phyloP scores from a whole-genome alignment of 2,797 vertebrate genomes.

The Denticeps clupeoides region DNA sequence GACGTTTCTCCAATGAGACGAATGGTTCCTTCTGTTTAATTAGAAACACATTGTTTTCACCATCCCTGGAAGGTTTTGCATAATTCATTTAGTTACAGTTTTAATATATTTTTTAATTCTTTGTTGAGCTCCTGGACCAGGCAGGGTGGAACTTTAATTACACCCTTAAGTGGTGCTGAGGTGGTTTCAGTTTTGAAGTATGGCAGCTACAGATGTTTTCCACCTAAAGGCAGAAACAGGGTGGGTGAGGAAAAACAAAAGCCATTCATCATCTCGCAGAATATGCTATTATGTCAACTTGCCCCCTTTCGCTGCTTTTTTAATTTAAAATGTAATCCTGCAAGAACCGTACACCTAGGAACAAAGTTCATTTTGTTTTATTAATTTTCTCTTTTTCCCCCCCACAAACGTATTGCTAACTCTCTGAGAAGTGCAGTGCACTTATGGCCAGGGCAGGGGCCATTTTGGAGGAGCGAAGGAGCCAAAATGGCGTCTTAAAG shows the following conservation, averaged over 20 bases:
- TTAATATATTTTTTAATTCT: conserved; percentile 15
- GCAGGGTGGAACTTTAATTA: conserved; percentile 30
- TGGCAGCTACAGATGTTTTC: conserved; percentile 17
- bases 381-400: conserved; percentile 5
- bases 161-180: conserved; percentile 16
- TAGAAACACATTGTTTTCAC: not conserved
- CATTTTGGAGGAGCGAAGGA: conserved; percentile 29
- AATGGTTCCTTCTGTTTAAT: conserved; percentile 7
- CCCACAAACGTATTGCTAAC: too few relatives aligned
- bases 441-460: conserved; percentile 3
- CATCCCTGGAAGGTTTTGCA: conserved; percentile 16
- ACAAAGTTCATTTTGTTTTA: not conserved
- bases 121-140: conserved; percentile 11
- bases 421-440: not conserved
- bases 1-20: not conserved
- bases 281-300: conserved; percentile 9
- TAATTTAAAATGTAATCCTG: conserved; percentile 13
- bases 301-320: not conserved
- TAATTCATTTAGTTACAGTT: conserved; percentile 28
- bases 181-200: conserved; percentile 17
- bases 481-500: conserved; percentile 44
- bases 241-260: conserved; percentile 8
- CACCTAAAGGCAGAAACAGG: conserved; percentile 15
- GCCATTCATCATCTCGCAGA: conserved; percentile 15
- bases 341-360: not conserved